Evolutionary conservation across 2,113 vertebrate species (phyloP).

Genomic region (Anas platyrhynchos): DNA sequence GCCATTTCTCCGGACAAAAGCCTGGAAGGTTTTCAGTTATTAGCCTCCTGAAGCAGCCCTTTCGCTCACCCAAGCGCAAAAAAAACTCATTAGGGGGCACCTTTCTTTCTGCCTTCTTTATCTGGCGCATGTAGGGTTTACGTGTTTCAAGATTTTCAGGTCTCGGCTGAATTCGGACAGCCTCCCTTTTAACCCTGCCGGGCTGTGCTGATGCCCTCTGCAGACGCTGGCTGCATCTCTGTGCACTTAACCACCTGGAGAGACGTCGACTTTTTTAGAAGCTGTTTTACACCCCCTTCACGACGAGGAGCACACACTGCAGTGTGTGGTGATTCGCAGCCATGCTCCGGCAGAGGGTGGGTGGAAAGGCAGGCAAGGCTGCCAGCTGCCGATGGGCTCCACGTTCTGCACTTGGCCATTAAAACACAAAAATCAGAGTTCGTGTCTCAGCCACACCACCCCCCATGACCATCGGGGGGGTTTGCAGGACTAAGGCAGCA

Average conservation of each 20-base stretch:
- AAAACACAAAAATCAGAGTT: background rate
- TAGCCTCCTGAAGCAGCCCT: conserved; percentile 78
- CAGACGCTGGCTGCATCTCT: background rate
- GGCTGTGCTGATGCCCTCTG: background rate
- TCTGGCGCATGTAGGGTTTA: conserved; percentile 72
- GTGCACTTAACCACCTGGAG: conserved; percentile 16
- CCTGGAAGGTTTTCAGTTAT: conserved; percentile 74
- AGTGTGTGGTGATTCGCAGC: background rate
- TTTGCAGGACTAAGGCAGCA: background rate
- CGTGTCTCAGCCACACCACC: background rate
- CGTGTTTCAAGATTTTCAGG: conserved; percentile 79
- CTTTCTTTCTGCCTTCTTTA: conserved; percentile 80
- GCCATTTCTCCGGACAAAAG: conserved; percentile 86
- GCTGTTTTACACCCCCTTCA: background rate
- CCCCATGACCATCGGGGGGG: background rate
- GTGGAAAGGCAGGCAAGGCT: background rate
- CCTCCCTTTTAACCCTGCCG: conserved; percentile 61
- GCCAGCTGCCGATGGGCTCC: background rate
- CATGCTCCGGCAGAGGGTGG: accelerated
- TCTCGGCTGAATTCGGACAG: conserved; percentile 60
- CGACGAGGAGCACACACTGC: background rate
- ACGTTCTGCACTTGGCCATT: background rate
- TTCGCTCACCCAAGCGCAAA: conserved; percentile 90
- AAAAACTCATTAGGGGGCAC: conserved; percentile 88
- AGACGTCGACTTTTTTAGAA: background rate